phyloP scores from a whole-genome alignment of 2,888 invertebrate genomes.

The Adela reaumurella region DNA sequence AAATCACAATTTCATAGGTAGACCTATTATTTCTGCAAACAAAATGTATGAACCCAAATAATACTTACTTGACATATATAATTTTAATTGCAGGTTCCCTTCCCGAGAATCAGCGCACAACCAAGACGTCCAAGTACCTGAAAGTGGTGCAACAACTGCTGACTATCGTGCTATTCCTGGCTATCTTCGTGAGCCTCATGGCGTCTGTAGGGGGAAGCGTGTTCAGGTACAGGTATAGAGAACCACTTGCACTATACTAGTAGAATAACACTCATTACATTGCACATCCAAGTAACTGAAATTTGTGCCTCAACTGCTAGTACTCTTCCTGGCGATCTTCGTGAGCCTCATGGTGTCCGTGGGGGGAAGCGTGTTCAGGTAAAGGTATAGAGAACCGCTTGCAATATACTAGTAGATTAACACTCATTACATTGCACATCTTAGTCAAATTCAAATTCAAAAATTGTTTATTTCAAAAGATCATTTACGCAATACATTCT shows the following conservation, averaged over 20 bases:
- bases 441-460: too few relatives aligned
- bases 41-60: too few relatives aligned
- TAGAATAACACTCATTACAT: background rate
- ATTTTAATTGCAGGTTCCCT: slow-evolving; percentile 31
- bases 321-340: slow-evolving; percentile 55
- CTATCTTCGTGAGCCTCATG: slow-evolving; percentile 71
- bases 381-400: background rate
- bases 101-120: slow-evolving; percentile 44
- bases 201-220: slow-evolving; percentile 63
- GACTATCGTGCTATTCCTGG: slow-evolving; percentile 71
- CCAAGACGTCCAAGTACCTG: slow-evolving; percentile 48
- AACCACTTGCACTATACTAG: background rate
- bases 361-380: slow-evolving; percentile 33
- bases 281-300: slow-evolving; percentile 39
- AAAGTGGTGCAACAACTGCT: slow-evolving; percentile 76
- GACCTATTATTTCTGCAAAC: too few relatives aligned
- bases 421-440: too few relatives aligned
- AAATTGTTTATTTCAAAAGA: too few relatives aligned
- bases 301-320: slow-evolving; percentile 64
- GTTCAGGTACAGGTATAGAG: slow-evolving; percentile 28
- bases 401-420: too few relatives aligned
- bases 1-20: too few relatives aligned
- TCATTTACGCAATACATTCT: too few relatives aligned
- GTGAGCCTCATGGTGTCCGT: slow-evolving; percentile 58
- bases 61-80: too few relatives aligned